These are phyloP conservation scores for Aldabrachelys gigantea DNA, from an alignment of 2,113 vertebrate genomes.

Conservation along the genomic window DNA sequence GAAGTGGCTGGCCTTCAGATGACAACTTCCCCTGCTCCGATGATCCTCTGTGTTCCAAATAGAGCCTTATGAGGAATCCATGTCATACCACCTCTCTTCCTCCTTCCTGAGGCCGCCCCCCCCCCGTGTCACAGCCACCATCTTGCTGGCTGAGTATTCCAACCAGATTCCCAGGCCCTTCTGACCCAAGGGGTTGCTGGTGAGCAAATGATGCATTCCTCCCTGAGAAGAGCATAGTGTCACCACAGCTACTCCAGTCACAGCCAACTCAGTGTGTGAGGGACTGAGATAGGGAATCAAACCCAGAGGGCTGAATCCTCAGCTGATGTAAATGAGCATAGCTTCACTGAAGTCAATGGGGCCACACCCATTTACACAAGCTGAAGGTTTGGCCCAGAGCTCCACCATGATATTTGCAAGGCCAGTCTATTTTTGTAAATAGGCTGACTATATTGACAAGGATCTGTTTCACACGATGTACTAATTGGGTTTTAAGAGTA, in stretches of 20 bases:
- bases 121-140: accelerated
- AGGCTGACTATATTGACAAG: neutral
- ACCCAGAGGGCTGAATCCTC: too few species aligned
- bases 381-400: neutral
- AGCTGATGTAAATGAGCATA: neutral
- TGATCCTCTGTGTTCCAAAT: neutral
- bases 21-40: neutral
- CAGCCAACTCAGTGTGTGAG: slow-evolving; percentile 8
- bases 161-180: neutral
- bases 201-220: neutral
- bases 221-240: neutral
- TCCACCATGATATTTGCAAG: neutral
- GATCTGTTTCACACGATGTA: neutral
- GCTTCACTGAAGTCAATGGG: neutral
- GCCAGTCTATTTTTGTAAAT: neutral
- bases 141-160: accelerated
- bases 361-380: neutral
- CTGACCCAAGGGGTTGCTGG: neutral
- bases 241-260: neutral
- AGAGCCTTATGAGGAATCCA: neutral
- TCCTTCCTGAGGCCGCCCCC: neutral
- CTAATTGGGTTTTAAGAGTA: neutral
- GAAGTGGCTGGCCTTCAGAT: neutral
- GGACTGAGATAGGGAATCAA: neutral
- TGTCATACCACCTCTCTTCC: neutral